These are phyloP conservation scores for Geodia barretti DNA, from an alignment of 37 sponge, comb jelly and placozoan genomes.

Conservation along the genomic window DNA sequence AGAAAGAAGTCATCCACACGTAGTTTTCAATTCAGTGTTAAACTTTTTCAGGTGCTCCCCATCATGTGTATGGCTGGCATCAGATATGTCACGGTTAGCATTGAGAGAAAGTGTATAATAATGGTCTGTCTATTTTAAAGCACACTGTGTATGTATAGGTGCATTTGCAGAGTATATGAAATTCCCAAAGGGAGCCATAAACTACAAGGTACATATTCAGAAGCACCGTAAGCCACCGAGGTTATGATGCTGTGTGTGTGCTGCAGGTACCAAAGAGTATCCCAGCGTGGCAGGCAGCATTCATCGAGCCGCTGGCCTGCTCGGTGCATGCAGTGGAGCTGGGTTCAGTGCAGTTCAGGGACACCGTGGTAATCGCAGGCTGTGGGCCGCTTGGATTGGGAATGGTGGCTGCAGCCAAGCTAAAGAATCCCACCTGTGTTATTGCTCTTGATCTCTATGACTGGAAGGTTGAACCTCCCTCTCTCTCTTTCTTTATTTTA, in stretches of 20 bases:
- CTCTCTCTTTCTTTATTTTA: too few species aligned
- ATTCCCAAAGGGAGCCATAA: constrained; percentile 44
- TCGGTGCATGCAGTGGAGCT: constrained; percentile 70
- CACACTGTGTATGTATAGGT: too few species aligned
- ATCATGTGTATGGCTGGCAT: constrained; percentile 72
- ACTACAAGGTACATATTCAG: constrained; percentile 55
- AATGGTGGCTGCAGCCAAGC: constrained; percentile 73
- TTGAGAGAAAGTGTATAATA: too few species aligned
- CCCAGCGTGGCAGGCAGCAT: constrained; percentile 70
- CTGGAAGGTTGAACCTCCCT: constrained; percentile 64
- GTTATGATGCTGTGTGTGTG: too few species aligned
- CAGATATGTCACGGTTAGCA: constrained; percentile 54
- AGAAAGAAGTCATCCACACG: background rate
- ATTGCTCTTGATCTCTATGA: constrained; percentile 71
- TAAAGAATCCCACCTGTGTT: constrained; percentile 57
- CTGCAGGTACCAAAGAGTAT: constrained; percentile 63
- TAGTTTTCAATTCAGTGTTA: background rate
- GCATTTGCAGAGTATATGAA: constrained; percentile 74
- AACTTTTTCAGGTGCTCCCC: constrained; percentile 47
- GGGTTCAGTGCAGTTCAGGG: constrained; percentile 55
- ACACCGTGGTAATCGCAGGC: constrained; percentile 73
- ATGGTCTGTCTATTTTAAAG: too few species aligned
- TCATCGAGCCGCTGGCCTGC: constrained; percentile 72
- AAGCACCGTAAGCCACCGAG: too few species aligned
- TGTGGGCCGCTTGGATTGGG: constrained; percentile 81